A percentile compares a stretch with the other conserved stretches of the same genome.
phyloP scores from a whole-genome alignment of 2,888 invertebrate species.

The Biston stratarius region DNA sequence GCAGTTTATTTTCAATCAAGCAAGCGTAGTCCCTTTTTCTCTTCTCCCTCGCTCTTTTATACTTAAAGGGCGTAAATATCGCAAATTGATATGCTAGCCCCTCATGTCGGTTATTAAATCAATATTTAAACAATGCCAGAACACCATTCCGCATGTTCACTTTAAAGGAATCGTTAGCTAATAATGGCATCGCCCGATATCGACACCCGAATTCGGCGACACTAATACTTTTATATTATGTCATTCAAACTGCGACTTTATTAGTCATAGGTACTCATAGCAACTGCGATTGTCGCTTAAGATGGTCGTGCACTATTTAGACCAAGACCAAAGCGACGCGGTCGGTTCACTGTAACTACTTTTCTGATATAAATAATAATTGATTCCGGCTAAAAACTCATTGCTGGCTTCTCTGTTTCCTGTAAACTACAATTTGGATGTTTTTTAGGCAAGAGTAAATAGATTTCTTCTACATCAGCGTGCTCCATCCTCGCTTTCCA shows the following conservation, averaged over 20 bases:
- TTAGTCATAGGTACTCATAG: slow-evolving; percentile 22
- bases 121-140: slow-evolving; percentile 10
- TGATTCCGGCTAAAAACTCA: too few species aligned
- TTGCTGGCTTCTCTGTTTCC: too few species aligned
- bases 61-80: too few species aligned
- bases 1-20: too few species aligned
- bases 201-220: slow-evolving; percentile 33
- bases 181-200: slow-evolving; percentile 32
- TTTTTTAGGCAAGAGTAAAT: too few species aligned
- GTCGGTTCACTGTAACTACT: not conserved
- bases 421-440: too few species aligned
- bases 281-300: slow-evolving; percentile 24
- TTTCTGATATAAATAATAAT: too few species aligned
- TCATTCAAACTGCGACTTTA: slow-evolving; percentile 35
- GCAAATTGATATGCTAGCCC: too few species aligned
- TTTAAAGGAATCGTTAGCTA: slow-evolving; percentile 12
- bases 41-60: too few species aligned
- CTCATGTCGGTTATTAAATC: slow-evolving; percentile 7
- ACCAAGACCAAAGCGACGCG: slow-evolving; percentile 4
- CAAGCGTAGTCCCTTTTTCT: too few species aligned
- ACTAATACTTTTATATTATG: slow-evolving; percentile 31
- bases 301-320: slow-evolving; percentile 7
- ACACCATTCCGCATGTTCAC: slow-evolving; percentile 14
- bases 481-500: too few species aligned
- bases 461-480: too few species aligned